Percentiles rank a stretch among this genome's conserved stretches.
Conservation (phyloP, 2,113 vertebrate species). For the Pundamilia nyererei region DNA sequence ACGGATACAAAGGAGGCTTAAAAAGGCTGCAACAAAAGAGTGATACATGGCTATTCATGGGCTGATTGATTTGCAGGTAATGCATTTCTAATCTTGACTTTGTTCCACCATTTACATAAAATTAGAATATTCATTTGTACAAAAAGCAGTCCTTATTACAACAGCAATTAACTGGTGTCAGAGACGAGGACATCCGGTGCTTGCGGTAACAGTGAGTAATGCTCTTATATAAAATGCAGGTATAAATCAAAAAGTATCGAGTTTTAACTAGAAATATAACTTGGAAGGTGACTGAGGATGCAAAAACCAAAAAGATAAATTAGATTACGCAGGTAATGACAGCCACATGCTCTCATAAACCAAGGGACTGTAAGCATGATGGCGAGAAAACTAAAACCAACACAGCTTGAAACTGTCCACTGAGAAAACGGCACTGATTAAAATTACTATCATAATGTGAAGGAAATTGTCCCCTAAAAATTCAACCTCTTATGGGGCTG, state of each 20-base stretch:
- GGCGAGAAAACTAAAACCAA: neutral
- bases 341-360: neutral
- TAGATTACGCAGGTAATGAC: neutral
- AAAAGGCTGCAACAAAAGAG: constrained; percentile 10
- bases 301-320: neutral
- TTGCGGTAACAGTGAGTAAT: neutral
- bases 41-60: neutral
- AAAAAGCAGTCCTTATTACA: neutral
- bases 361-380: neutral
- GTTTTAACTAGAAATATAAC: neutral
- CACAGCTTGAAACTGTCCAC: neutral
- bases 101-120: neutral
- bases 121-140: neutral
- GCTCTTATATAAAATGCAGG: neutral
- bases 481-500: neutral
- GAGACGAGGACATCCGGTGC: neutral
- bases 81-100: neutral
- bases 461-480: neutral
- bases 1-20: neutral
- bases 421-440: constrained; percentile 6
- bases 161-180: neutral
- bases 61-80: neutral
- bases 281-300: neutral
- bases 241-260: neutral
- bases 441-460: neutral